A percentile compares a stretch with the other conserved stretches of the same genome.
Conservation (phyloP, 2,888 invertebrate species). For the Agrochola litura region DNA sequence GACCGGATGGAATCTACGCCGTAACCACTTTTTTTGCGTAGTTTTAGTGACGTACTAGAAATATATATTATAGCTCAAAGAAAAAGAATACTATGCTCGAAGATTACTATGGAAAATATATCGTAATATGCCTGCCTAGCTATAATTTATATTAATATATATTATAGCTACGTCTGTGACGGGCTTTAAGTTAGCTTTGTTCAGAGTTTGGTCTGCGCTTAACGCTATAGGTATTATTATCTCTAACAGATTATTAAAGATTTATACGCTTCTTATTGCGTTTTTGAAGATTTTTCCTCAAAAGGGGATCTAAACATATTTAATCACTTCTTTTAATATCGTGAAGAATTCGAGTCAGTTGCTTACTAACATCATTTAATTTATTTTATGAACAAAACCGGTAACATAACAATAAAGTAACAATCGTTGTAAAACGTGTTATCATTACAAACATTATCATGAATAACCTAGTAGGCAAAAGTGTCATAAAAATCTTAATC, state of each 20-base stretch:
- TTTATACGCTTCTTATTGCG: no score
- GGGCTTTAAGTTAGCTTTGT: no score
- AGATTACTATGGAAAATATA: no score
- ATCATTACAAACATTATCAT: conserved; percentile 6
- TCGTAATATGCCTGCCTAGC: no score
- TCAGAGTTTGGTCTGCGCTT: no score
- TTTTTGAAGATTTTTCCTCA: background rate
- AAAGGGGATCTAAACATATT: background rate
- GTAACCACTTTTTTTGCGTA: no score
- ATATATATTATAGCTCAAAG: no score
- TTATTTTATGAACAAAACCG: conserved; percentile 16
- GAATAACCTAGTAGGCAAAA: background rate
- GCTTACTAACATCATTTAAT: background rate
- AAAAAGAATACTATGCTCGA: no score
- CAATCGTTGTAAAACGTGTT: conserved; percentile 11
- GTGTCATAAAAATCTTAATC: background rate
- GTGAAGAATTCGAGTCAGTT: background rate
- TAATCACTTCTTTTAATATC: background rate
- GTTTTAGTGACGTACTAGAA: no score
- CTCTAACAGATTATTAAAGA: background rate
- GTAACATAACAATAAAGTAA: conserved; percentile 28
- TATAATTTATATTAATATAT: no score
- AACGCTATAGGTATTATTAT: background rate
- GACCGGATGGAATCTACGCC: background rate
- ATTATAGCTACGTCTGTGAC: no score